Base-by-base conservation (phyloP, 2,797 vertebrate genomes). In the Trematomus bernacchii region DNA sequence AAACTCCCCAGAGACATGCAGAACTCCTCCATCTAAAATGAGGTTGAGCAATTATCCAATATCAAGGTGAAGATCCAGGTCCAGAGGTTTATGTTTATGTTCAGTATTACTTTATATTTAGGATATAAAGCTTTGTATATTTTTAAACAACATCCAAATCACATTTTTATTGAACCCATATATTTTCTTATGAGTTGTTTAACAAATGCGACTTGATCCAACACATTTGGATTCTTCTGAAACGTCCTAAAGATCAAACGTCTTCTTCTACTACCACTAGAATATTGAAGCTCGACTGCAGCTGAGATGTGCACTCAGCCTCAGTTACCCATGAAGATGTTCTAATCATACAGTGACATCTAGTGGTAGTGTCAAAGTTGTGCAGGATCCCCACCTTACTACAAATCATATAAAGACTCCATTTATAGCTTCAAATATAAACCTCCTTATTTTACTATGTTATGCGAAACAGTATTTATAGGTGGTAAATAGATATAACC, bases 331-430 rank as follows among this genome's bases (percentile, higher is more conserved):
- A 3, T 23, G 18, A 21, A 4, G 3, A 19, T 54, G 12, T 73
- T 62, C 30, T 63, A 1, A 58, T 90, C 77, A 57, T 50, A 85
- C 54, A 84, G 67, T 42, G 91, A 86, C 91, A 85, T 73, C 93
- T 91, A 90, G 88, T 88, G 93, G 48, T 80, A 0, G 1, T 15
- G 61, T 69, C 0, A 9, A 53, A 61, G 18, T 62, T 0, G 8
- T 76, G 74, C 78, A 79, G 13, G 37, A 21, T n/a, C 8, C 37
- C 3, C 3, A 43, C 4, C 4, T n/a, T 30, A 18, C 60, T 12
- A 10, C 51, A 8, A 16, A 16, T 54, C 11, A 50, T 42, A 37
- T 18, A 10, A n/a, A 46, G 0, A 51, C 0, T 15, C 6, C 15
- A 3, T 13, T 8, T 2, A 27, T 37, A 43, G 1, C 14, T 40